A percentile compares a stretch with the other conserved stretches of the same genome.
These are phyloP conservation scores for Nannospalax galili DNA, from an alignment of 2,113 vertebrate genomes.

Conservation along the genomic window DNA sequence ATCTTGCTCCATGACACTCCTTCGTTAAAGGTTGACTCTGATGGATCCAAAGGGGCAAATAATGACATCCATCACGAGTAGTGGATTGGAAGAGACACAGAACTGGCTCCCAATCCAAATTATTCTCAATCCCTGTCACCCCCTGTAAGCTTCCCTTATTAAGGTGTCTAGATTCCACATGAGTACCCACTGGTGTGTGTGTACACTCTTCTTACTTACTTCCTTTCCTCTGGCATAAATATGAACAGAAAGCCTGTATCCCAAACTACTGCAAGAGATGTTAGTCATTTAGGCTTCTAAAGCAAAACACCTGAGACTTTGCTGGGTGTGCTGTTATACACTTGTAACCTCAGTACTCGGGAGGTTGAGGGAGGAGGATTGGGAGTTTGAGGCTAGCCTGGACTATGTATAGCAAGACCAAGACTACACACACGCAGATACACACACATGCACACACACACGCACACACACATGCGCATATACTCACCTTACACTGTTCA, in stretches of 20 bases:
- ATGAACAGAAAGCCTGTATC: not conserved
- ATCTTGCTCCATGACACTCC: not conserved
- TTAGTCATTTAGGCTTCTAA: not conserved
- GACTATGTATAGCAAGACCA: too few relatives aligned
- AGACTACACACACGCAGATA: not conserved
- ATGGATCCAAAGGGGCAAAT: not conserved
- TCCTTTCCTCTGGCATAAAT: not conserved
- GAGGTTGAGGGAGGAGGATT: not conserved
- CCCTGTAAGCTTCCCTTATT: not conserved
- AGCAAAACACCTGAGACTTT: not conserved
- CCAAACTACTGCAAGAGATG: not conserved
- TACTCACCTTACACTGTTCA: not conserved
- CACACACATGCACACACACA: too few relatives aligned
- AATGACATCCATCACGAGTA: not conserved
- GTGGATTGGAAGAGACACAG: not conserved
- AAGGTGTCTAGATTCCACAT: not conserved
- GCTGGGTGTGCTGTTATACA: too few relatives aligned
- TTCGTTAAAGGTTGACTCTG: not conserved
- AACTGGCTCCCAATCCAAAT: not conserved
- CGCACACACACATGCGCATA: not conserved
- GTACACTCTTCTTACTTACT: not conserved
- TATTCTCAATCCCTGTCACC: not conserved
- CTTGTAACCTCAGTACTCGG: not conserved
- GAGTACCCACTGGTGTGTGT: not conserved
- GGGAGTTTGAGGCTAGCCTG: not conserved